Conservation (phyloP, 2,888 invertebrate species). For the Desoria tigrina region DNA sequence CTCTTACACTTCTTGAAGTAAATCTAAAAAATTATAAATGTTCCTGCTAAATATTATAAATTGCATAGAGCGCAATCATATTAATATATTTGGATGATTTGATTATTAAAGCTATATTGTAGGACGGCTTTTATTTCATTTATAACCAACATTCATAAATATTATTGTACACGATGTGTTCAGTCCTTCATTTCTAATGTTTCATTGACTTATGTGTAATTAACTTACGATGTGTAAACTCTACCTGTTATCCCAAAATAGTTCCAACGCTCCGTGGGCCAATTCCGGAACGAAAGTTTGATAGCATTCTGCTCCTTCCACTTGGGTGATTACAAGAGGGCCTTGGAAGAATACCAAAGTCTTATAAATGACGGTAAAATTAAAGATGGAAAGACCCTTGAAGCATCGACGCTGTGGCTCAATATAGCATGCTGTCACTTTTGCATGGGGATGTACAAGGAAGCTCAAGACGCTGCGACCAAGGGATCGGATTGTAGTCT, state of each 20-base stretch:
- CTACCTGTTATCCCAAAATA: conserved; percentile 9
- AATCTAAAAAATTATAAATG: not conserved
- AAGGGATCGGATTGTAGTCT: conserved; percentile 67
- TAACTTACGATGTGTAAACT: too few relatives aligned
- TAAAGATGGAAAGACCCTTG: conserved; percentile 58
- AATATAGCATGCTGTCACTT: conserved; percentile 94
- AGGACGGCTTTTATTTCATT: too few relatives aligned
- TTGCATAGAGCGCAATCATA: not conserved
- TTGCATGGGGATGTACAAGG: conserved; percentile 81
- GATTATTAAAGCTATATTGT: too few relatives aligned
- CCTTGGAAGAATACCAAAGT: conserved; percentile 71
- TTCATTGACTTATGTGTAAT: too few relatives aligned
- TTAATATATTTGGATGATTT: too few relatives aligned
- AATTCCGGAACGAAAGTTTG: conserved; percentile 61
- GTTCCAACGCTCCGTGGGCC: conserved; percentile 62
- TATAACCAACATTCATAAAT: too few relatives aligned
- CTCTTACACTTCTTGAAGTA: conserved; percentile 88
- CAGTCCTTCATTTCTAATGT: too few relatives aligned
- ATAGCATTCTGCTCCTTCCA: conserved; percentile 95
- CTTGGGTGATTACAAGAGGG: conserved; percentile 85
- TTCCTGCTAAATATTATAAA: not conserved
- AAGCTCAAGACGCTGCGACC: conserved; percentile 66
- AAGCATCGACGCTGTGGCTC: conserved; percentile 60
- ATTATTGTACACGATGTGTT: too few relatives aligned
- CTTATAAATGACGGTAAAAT: conserved; percentile 58